Evolutionary conservation across 2,888 invertebrate genomes (phyloP).

Genomic region (Heliconius ethilla): DNA sequence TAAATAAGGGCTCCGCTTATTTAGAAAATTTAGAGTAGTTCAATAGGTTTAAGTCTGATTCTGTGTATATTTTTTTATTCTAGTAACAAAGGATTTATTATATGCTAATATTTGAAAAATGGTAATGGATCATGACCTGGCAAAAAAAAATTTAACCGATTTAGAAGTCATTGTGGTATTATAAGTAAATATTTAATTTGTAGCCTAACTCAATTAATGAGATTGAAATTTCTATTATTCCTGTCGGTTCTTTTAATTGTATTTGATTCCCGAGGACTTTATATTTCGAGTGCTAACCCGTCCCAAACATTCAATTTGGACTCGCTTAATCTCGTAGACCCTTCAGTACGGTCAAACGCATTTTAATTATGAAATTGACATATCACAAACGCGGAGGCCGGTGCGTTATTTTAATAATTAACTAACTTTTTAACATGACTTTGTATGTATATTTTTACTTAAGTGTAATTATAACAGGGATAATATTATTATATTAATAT

Average conservation of each 20-base stretch:
- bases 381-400: conserved; percentile 60
- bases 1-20: neutral
- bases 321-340: conserved; percentile 69
- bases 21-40: neutral
- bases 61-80: neutral
- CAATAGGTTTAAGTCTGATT: neutral
- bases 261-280: conserved; percentile 71
- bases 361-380: conserved; percentile 82
- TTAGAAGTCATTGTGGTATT: neutral
- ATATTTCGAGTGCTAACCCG: conserved; percentile 63
- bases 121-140: too few relatives aligned
- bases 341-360: conserved; percentile 77
- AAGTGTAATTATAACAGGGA: neutral
- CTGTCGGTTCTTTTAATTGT: conserved; percentile 68
- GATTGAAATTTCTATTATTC: conserved; percentile 54
- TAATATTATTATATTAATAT: neutral
- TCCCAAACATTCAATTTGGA: conserved; percentile 69
- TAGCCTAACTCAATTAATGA: neutral
- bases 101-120: too few relatives aligned
- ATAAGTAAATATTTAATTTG: neutral
- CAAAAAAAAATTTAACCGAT: neutral
- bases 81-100: neutral
- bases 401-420: conserved; percentile 15
- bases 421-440: conserved; percentile 10
- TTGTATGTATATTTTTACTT: neutral